Percentiles rank a stretch among this genome's conserved stretches.
Evolutionary conservation across 2,888 invertebrate genomes (phyloP).

Genomic region (Parnassius mnemosyne): DNA sequence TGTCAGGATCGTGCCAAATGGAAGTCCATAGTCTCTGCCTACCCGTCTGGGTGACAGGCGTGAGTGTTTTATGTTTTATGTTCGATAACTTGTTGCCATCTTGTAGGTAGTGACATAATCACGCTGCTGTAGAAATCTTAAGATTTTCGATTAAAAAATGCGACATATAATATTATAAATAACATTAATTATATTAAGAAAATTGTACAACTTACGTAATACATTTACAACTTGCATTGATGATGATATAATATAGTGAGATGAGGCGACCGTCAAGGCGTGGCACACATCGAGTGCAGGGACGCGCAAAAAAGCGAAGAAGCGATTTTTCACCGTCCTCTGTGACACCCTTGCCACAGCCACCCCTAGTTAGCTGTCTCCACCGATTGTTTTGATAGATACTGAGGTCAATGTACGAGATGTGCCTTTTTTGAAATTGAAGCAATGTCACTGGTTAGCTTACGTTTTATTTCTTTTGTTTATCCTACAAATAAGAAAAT

Average conservation of each 20-base stretch:
- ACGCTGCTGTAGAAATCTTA: no score
- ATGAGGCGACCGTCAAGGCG: conserved; percentile 15
- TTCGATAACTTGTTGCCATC: no score
- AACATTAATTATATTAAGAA: conserved; percentile 15
- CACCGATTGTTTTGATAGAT: conserved; percentile 21
- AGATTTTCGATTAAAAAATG: no score
- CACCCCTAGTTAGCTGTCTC: conserved; percentile 15
- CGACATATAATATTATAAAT: no score
- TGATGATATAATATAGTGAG: background rate
- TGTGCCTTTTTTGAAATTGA: background rate
- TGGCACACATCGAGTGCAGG: conserved; percentile 16
- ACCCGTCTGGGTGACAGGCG: no score
- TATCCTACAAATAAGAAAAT: background rate
- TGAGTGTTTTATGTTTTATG: no score
- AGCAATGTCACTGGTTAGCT: background rate
- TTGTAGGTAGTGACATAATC: no score
- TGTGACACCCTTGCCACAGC: conserved; percentile 12
- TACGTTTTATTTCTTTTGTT: background rate
- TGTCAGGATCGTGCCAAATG: no score
- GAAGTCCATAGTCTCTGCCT: no score
- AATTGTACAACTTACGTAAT: conserved; percentile 12
- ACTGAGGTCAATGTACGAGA: conserved; percentile 14
- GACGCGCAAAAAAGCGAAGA: conserved; percentile 13
- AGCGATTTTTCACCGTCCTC: conserved; percentile 21
- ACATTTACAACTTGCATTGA: conserved; percentile 6